Base-by-base conservation (phyloP, 2,113 vertebrate genomes). In the Hemichromis elongatus region DNA sequence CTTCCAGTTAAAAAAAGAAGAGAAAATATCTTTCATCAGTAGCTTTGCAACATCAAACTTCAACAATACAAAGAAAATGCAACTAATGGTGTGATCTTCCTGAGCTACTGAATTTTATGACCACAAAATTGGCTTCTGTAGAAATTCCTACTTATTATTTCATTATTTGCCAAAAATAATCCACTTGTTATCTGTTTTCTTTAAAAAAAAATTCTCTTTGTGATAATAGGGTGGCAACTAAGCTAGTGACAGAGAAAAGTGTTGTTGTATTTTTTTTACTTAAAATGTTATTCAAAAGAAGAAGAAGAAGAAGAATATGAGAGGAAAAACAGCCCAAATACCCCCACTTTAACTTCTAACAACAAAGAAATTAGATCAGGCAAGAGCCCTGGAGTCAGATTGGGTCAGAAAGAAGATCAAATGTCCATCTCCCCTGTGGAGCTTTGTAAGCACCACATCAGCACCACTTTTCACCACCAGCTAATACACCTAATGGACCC, bases 401-500 rank as follows among this genome's bases (percentile, higher is more conserved):
- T 87, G 89, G 91, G 92, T 93, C 94, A 92, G 87, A 88, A 37
- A 90, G 90, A 88, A 92, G 94, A 94, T 95, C 94, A 95, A 90
- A 94, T 95, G 93, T 95, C 94, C 87, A 73, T 90, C 92, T 94
- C 92, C 94, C 94, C 90, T 57, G 86, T 85, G 92, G 86, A 92
- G 92, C 93, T 94, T 92, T 92, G 93, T 93, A 95, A 94, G 94
- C 94, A 94, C 86, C 91, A 86, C 93, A 95, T 95, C 93, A 94
- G 93, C 92, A 94, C 90, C 92, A 91, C 93, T 93, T 94, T 94
- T 94, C 94, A 93, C 92, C 94, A 92, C 88, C 84, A 89, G 92
- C 93, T 93, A 95, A 95, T 94, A 92, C 91, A 93, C 77, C 94
- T 95, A 95, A 95, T 95, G 94, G 94, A 95, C 83, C 89, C 88